phyloP scores from a whole-genome alignment of 2,113 vertebrate genomes.

The Poeciliopsis turrubarensis region DNA sequence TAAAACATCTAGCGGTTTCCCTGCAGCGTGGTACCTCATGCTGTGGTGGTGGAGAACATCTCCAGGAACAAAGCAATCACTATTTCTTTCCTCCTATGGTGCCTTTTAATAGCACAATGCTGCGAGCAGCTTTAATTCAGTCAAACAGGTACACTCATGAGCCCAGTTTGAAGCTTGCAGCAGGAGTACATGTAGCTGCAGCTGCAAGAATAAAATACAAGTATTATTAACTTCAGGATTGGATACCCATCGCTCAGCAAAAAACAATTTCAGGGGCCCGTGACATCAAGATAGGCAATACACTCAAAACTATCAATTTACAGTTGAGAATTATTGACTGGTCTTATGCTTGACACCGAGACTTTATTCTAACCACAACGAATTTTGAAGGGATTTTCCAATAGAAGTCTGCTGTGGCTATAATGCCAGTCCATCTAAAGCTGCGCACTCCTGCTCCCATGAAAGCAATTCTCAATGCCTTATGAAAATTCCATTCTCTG shows the following conservation, averaged over 20 bases:
- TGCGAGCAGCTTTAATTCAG: constrained; percentile 46
- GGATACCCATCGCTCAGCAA: constrained; percentile 46
- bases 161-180: constrained; percentile 19
- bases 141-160: constrained; percentile 55
- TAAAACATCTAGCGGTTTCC: constrained; percentile 61
- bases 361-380: constrained; percentile 63
- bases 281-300: constrained; percentile 41
- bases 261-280: constrained; percentile 51
- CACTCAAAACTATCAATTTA: constrained; percentile 64
- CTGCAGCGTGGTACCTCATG: constrained; percentile 41
- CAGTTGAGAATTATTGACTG: constrained; percentile 58
- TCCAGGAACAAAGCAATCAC: constrained; percentile 63
- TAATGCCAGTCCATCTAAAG: constrained; percentile 57
- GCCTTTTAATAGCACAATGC: constrained; percentile 47
- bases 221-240: constrained; percentile 52
- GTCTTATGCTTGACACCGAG: constrained; percentile 48
- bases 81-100: constrained; percentile 48
- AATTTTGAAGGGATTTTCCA: constrained; percentile 67
- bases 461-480: constrained; percentile 62
- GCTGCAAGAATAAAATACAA: constrained; percentile 57
- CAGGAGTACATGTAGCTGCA: constrained; percentile 36
- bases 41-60: constrained; percentile 43
- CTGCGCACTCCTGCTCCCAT: constrained; percentile 53
- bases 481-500: constrained; percentile 54
- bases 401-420: constrained; percentile 56